Conservation (phyloP, 2,113 vertebrate species). For the Mobula birostris region DNA sequence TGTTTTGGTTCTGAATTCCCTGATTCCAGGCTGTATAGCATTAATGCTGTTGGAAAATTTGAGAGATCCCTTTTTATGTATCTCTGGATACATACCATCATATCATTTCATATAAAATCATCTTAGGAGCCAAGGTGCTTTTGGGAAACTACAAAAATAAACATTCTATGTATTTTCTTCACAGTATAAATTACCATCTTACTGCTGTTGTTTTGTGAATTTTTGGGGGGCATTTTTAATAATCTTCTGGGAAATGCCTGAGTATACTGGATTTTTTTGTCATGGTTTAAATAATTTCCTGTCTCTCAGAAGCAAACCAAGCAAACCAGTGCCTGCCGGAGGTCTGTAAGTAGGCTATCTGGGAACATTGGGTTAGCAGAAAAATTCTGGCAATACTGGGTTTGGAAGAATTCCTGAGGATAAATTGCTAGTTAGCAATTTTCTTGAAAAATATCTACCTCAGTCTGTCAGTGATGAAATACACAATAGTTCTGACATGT, state of each 20-base stretch:
- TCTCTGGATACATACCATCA: neutral
- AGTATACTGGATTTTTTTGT: neutral
- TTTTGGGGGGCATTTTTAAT: neutral
- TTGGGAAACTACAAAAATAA: neutral
- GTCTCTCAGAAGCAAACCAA: neutral
- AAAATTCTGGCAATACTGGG: neutral
- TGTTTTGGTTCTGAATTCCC: neutral
- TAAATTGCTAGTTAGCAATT: neutral
- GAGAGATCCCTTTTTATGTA: neutral
- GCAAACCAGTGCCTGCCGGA: neutral
- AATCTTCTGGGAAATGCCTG: neutral
- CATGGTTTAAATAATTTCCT: neutral
- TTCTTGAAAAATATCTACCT: neutral
- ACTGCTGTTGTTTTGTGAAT: neutral
- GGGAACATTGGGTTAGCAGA: neutral
- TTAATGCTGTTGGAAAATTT: neutral
- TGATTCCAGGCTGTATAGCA: neutral
- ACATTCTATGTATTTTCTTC: neutral
- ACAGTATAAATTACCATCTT: neutral
- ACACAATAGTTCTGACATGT: neutral
- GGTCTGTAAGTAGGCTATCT: neutral
- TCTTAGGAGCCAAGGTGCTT: neutral
- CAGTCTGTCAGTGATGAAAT: neutral
- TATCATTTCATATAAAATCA: neutral
- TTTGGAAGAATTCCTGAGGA: neutral